Base-by-base conservation (phyloP, 2,113 vertebrate species). In the Dryoscopus gambensis region DNA sequence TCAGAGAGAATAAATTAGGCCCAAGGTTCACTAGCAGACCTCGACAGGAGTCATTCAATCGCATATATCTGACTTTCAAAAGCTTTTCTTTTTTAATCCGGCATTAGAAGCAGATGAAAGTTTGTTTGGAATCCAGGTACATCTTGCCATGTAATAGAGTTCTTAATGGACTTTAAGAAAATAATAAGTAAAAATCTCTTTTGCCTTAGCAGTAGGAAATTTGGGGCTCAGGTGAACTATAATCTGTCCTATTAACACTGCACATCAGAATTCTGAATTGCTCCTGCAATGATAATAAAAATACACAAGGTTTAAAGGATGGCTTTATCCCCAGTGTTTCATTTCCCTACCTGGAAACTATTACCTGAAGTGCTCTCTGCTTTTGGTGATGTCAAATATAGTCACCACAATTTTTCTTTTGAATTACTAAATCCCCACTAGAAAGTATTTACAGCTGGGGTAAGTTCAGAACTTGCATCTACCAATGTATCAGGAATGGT, bases 221-320 rank as follows among this genome's bases (percentile, higher is more conserved):
- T n/a, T 73, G 49, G 56, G 77, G 81, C 93, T 95, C 88, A 94
- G 95, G 55, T 97, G 94, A 93, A 70, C 57, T 65, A 2, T 67
- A 64, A 78, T 69, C 21, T 31, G 15, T 52, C 68, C 60, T 92
- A 82, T 93, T 94, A 94, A 86, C 37, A 28, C 12, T 70, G 73
- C 69, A 63, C 27, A 69, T 27, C 55, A 70, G 77, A 92, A 67
- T 74, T 70, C 65, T 79, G 62, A 87, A 74, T 87, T 74, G 49
- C 35, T 93, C 16, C 49, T 79, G 65, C 22, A 0, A 59, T 57
- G 35, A 55, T 35, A 84, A 90, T 81, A 82, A 93, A 87, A 82
- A 80, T 79, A 68, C 33, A 63, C 27, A 37, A 70, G 69, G 56
- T 37, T 67, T 65, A 89, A 87, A 76, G 60, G 28, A 71, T 67